These are phyloP conservation scores for Isaurus tuberculatus DNA, from an alignment of 92 coral and sea anemone genomes.

Conservation along the genomic window DNA sequence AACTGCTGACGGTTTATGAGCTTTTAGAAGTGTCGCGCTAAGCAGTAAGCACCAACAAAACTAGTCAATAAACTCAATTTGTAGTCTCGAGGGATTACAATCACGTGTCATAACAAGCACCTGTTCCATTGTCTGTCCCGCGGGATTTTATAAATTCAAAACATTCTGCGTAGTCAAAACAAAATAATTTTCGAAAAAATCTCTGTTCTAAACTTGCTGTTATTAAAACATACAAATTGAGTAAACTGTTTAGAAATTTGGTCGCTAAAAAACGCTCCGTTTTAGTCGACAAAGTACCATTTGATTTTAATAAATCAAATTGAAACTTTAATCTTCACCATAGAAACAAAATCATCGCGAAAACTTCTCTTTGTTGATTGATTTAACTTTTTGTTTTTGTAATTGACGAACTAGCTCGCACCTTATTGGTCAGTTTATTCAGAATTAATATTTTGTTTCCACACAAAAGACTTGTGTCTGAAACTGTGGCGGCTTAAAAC, in stretches of 20 bases:
- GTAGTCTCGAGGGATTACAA: not conserved
- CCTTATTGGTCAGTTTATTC: no score
- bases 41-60: not conserved
- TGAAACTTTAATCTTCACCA: no score
- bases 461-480: no score
- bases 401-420: no score
- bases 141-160: slow-evolving; percentile 23
- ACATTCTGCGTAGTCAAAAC: slow-evolving; percentile 29
- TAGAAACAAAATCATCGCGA: no score
- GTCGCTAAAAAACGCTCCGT: no score
- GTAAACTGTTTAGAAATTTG: not conserved
- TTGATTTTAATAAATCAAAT: no score
- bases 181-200: slow-evolving; percentile 11
- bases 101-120: slow-evolving; percentile 33
- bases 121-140: slow-evolving; percentile 16
- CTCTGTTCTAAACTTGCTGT: not conserved
- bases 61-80: not conserved
- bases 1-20: not conserved
- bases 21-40: slow-evolving; percentile 6
- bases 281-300: no score
- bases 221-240: not conserved
- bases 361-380: no score
- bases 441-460: no score
- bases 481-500: no score
- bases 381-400: no score